These are phyloP conservation scores for Chrosomus eos DNA, from an alignment of 2,797 vertebrate species.

Conservation along the genomic window DNA sequence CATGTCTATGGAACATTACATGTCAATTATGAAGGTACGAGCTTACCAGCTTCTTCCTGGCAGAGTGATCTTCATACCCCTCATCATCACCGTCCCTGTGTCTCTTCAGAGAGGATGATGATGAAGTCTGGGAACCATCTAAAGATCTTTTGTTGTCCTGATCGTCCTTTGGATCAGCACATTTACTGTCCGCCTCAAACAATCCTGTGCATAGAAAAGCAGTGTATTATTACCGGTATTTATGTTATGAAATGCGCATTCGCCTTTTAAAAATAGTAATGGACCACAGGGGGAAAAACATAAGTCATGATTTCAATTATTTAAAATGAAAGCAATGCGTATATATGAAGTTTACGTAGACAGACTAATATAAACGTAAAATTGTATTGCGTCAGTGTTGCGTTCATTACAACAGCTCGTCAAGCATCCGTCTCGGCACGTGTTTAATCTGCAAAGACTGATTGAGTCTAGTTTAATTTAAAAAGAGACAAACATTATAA, in stretches of 20 bases:
- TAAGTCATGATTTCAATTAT: background rate
- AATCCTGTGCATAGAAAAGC: background rate
- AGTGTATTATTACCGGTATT: background rate
- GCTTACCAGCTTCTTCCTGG: slow-evolving; percentile 50
- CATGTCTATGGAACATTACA: background rate
- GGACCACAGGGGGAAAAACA: background rate
- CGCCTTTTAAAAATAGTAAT: background rate
- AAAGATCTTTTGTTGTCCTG: background rate
- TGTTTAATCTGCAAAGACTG: background rate
- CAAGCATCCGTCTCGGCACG: background rate
- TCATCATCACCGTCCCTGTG: slow-evolving; percentile 33
- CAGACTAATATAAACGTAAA: background rate
- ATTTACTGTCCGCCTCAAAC: background rate
- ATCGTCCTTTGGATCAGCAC: background rate
- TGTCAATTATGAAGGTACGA: background rate
- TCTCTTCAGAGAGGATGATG: slow-evolving; percentile 35
- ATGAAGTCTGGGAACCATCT: slow-evolving; percentile 11
- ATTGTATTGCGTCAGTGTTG: background rate
- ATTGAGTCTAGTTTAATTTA: background rate
- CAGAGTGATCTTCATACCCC: slow-evolving; percentile 4
- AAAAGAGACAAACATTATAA: background rate
- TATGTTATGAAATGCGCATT: too few relatives aligned
- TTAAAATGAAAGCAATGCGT: background rate
- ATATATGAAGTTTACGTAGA: background rate
- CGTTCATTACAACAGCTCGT: background rate